A percentile compares a stretch with the other conserved stretches of the same genome.
Evolutionary conservation across 1,140 invertebrate species (phyloP).

Genomic region (Metaphire vulgaris): DNA sequence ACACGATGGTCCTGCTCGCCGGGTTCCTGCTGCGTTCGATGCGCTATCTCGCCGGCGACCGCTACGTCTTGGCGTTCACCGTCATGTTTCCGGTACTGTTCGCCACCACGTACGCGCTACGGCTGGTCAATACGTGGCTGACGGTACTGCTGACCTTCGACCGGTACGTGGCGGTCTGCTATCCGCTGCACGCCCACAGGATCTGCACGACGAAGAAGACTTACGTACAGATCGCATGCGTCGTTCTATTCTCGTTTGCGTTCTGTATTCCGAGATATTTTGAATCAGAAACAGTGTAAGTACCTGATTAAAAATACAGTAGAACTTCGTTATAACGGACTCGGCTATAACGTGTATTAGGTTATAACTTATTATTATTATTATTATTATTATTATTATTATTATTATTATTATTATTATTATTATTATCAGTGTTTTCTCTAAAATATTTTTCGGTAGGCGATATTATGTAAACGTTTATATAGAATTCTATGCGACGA

Average conservation of each 20-base stretch:
- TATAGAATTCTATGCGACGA: too few relatives aligned
- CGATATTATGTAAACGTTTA: too few relatives aligned
- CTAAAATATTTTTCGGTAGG: too few relatives aligned
- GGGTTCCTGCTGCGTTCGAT: conserved; percentile 16
- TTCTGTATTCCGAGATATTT: conserved; percentile 24
- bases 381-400: too few relatives aligned
- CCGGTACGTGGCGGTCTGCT: conserved; percentile 26
- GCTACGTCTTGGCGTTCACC: conserved; percentile 2
- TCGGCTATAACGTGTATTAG: too few relatives aligned
- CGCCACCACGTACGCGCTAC: conserved; percentile 23
- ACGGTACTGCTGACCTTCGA: conserved; percentile 28
- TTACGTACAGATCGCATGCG: conserved; percentile 9
- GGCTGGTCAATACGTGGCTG: conserved; percentile 24
- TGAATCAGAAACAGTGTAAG: conserved; percentile 7
- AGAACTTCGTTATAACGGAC: too few relatives aligned
- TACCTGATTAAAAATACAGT: too few relatives aligned
- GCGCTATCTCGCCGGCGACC: not conserved
- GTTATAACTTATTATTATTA: too few relatives aligned
- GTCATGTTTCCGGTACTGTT: conserved; percentile 17
- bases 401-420: too few relatives aligned
- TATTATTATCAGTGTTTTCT: too few relatives aligned
- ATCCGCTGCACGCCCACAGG: conserved; percentile 27
- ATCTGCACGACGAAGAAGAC: conserved; percentile 19
- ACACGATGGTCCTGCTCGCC: conserved; percentile 20
- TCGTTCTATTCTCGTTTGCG: conserved; percentile 10